These are phyloP conservation scores for Schizotus pectinicornis DNA, from an alignment of 2,888 invertebrate species.

Conservation along the genomic window DNA sequence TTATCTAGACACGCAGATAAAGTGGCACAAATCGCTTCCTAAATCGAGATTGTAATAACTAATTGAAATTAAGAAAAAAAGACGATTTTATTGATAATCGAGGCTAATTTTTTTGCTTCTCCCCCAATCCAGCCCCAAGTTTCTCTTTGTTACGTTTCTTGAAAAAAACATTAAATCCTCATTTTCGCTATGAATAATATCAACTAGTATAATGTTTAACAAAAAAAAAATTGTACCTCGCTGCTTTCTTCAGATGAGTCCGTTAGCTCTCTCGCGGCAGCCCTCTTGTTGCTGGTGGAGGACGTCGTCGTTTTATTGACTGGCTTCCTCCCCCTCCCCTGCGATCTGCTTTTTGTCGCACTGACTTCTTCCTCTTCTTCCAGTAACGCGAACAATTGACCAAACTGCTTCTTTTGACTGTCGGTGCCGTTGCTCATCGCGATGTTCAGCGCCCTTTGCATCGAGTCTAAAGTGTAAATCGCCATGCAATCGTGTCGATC, in stretches of 20 bases:
- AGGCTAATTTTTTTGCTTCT: too few relatives aligned
- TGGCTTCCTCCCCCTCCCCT: conserved; percentile 62
- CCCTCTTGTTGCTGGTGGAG: conserved; percentile 39
- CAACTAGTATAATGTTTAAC: background rate
- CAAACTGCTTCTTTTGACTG: conserved; percentile 87
- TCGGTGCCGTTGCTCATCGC: conserved; percentile 89
- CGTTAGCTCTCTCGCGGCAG: conserved; percentile 61
- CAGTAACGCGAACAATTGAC: conserved; percentile 86
- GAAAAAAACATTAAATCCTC: too few relatives aligned
- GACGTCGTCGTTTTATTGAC: conserved; percentile 55
- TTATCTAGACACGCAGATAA: too few relatives aligned
- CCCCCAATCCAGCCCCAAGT: too few relatives aligned
- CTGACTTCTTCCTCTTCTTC: conserved; percentile 81
- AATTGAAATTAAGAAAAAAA: too few relatives aligned
- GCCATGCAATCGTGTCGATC: conserved; percentile 72
- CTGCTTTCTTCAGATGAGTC: conserved; percentile 80
- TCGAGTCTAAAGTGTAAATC: conserved; percentile 86
- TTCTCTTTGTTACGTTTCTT: too few relatives aligned
- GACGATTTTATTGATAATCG: too few relatives aligned
- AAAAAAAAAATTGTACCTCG: conserved; percentile 64
- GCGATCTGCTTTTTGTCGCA: conserved; percentile 66
- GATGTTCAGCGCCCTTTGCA: conserved; percentile 90
- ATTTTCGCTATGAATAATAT: background rate
- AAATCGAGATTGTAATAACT: too few relatives aligned
- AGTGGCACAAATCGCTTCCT: too few relatives aligned